These are phyloP conservation scores for Rissa tridactyla DNA, from an alignment of 2,113 vertebrate species.

Conservation along the genomic window DNA sequence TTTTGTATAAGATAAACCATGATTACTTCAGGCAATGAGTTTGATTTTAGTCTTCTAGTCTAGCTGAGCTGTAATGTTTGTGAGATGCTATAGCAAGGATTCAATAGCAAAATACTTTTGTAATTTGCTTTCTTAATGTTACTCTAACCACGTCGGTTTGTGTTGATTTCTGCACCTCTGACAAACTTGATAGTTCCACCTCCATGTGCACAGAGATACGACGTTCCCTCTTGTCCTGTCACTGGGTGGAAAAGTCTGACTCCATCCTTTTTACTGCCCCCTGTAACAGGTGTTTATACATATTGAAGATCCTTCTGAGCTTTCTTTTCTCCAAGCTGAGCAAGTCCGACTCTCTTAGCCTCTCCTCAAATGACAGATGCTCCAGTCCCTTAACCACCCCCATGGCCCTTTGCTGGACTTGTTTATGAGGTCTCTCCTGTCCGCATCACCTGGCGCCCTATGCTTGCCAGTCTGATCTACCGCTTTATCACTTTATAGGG, in stretches of 20 bases:
- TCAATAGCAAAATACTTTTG: background rate
- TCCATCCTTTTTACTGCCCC: background rate
- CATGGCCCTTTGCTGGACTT: background rate
- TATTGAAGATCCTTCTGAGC: background rate
- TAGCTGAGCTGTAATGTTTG: background rate
- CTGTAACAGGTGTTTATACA: background rate
- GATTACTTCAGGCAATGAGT: background rate
- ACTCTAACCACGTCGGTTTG: background rate
- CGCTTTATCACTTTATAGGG: background rate
- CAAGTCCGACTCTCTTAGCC: background rate
- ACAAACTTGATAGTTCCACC: background rate
- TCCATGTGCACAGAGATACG: background rate
- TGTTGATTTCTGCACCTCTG: background rate
- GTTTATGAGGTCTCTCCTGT: background rate
- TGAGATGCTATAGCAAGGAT: background rate
- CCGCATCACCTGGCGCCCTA: background rate
- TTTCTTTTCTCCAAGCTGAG: background rate
- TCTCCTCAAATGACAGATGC: background rate
- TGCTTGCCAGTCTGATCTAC: background rate
- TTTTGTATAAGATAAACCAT: background rate
- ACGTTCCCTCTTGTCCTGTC: background rate
- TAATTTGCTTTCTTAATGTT: background rate
- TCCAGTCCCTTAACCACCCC: background rate
- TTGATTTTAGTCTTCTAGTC: background rate
- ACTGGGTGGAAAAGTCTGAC: background rate